phyloP scores from a whole-genome alignment of 2,113 vertebrate genomes.

The Ammospiza caudacuta region DNA sequence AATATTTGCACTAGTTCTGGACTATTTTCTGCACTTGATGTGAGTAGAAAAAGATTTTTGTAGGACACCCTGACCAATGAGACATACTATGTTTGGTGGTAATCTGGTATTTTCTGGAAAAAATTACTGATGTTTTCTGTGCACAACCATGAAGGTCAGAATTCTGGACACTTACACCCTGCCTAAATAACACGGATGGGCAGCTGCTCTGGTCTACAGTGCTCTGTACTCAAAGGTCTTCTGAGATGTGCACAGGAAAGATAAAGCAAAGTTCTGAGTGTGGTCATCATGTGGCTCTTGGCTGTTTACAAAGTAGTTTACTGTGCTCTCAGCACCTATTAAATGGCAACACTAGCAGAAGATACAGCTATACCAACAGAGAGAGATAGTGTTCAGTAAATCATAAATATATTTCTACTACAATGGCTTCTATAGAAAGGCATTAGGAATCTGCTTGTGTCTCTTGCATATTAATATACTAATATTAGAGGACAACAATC shows the following conservation, averaged over 20 bases:
- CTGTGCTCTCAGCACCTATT: background rate
- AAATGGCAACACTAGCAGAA: background rate
- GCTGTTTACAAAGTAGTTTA: background rate
- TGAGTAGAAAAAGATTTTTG: background rate
- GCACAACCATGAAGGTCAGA: background rate
- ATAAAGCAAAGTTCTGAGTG: background rate
- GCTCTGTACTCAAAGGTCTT: background rate
- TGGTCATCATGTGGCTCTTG: background rate
- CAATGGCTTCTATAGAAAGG: background rate
- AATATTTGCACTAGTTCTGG: background rate
- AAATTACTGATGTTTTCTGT: background rate
- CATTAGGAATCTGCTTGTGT: background rate
- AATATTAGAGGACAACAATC: background rate
- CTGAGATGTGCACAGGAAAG: fast-evolving
- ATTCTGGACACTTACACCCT: background rate
- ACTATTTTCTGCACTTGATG: background rate
- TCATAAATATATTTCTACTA: background rate
- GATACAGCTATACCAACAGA: background rate
- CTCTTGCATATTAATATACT: background rate
- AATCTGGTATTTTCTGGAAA: background rate
- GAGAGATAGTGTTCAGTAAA: background rate
- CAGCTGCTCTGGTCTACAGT: background rate
- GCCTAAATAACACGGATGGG: background rate
- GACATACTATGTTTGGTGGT: background rate
- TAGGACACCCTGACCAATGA: background rate